A percentile compares a stretch with the other conserved stretches of the same genome.
These are phyloP conservation scores for Lonchura striata DNA, from an alignment of 2,113 vertebrate species.

Conservation along the genomic window DNA sequence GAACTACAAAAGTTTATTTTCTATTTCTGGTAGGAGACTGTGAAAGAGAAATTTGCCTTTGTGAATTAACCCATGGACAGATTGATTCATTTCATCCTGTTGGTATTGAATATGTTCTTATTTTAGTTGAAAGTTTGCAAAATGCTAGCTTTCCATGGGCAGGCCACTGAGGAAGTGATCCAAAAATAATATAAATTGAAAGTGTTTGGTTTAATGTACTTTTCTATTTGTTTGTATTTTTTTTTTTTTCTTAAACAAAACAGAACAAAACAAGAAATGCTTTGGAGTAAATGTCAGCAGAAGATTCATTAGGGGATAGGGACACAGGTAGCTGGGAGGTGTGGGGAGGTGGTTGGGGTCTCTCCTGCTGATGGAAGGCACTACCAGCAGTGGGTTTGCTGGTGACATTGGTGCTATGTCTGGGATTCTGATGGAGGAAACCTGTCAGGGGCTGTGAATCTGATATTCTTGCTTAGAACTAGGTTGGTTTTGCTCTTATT, in stretches of 20 bases:
- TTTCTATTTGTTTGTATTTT: neutral
- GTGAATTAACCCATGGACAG: constrained; percentile 7
- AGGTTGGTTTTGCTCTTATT: constrained; percentile 67
- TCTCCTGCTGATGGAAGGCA: constrained; percentile 12
- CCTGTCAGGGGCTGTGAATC: neutral
- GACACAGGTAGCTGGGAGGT: constrained; percentile 13
- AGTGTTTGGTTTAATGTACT: constrained; percentile 53
- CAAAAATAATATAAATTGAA: constrained; percentile 62
- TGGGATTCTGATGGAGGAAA: constrained; percentile 33
- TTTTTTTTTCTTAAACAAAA: neutral
- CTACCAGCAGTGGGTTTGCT: constrained; percentile 21
- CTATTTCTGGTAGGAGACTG: neutral
- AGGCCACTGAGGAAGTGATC: constrained; percentile 51
- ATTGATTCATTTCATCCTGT: constrained; percentile 47
- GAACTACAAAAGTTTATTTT: constrained; percentile 12
- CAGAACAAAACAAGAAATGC: neutral
- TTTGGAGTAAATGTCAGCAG: constrained; percentile 61
- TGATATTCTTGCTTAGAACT: constrained; percentile 31
- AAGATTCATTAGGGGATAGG: constrained; percentile 26
- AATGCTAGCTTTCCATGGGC: constrained; percentile 29
- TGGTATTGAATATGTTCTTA: constrained; percentile 41
- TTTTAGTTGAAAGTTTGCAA: constrained; percentile 53
- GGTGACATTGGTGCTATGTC: constrained; percentile 30
- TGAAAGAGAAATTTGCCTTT: constrained; percentile 33
- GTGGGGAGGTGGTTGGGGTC: neutral